Percentiles rank a stretch among this genome's conserved stretches.
Evolutionary conservation across 2,888 invertebrate genomes (phyloP).

Genomic region (Sturmia bella): DNA sequence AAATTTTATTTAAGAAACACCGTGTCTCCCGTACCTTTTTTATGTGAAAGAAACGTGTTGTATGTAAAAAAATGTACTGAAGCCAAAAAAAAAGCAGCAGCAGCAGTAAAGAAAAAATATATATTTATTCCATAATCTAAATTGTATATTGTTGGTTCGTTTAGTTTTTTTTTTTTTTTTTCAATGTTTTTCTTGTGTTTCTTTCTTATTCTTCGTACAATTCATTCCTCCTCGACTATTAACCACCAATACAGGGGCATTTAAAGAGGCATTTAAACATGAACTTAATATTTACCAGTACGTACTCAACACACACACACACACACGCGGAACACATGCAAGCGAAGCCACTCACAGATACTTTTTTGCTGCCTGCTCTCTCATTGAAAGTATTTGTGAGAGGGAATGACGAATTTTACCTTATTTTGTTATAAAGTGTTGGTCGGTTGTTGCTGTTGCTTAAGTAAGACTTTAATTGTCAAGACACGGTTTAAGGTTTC

Average conservation of each 20-base stretch:
- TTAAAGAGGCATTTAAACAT: constrained; percentile 52
- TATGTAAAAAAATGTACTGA: constrained; percentile 77
- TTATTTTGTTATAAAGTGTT: constrained; percentile 22
- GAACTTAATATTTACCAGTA: background rate
- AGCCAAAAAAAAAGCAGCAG: constrained; percentile 79
- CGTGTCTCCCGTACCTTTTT: constrained; percentile 67
- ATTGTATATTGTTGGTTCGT: constrained; percentile 71
- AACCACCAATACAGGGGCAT: constrained; percentile 49
- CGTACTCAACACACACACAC: constrained; percentile 10
- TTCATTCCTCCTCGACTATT: constrained; percentile 56
- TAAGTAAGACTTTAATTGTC: constrained; percentile 67
- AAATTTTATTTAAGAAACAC: constrained; percentile 43
- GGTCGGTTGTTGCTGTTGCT: constrained; percentile 26
- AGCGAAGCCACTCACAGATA: constrained; percentile 1
- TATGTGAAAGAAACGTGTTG: constrained; percentile 66
- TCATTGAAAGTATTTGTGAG: constrained; percentile 20
- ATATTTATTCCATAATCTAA: constrained; percentile 78
- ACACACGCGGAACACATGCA: background rate
- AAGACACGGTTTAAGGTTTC: constrained; percentile 68
- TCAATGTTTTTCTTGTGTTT: constrained; percentile 49
- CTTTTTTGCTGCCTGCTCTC: constrained; percentile 2
- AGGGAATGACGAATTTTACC: constrained; percentile 33
- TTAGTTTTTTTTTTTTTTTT: constrained; percentile 15
- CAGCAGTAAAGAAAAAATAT: constrained; percentile 74
- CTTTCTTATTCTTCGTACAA: constrained; percentile 55